phyloP scores from a whole-genome alignment of 2,113 vertebrate genomes.

The Heterocephalus glaber region DNA sequence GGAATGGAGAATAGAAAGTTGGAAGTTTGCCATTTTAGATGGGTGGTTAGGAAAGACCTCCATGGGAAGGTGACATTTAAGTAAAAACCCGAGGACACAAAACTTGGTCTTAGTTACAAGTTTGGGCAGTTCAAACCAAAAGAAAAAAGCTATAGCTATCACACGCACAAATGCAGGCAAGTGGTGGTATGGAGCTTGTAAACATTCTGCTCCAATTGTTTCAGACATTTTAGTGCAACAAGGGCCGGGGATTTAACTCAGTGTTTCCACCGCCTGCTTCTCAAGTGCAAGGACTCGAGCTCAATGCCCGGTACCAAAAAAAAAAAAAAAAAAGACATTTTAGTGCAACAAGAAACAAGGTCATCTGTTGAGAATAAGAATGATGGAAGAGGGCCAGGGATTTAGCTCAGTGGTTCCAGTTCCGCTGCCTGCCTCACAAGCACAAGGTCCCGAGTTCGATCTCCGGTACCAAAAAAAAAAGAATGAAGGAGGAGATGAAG shows the following conservation, averaged over 20 bases:
- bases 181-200: neutral
- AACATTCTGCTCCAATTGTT: neutral
- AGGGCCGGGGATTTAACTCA: too few relatives aligned
- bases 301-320: too few relatives aligned
- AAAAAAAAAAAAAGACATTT: too few relatives aligned
- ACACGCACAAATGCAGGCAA: neutral
- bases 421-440: too few relatives aligned
- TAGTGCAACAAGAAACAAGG: neutral
- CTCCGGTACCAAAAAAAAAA: too few relatives aligned
- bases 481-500: neutral
- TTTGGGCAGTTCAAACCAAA: neutral
- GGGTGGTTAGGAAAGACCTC: neutral
- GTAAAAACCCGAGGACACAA: neutral
- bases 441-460: too few relatives aligned
- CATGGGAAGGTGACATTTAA: neutral
- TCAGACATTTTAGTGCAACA: neutral
- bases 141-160: neutral
- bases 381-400: too few relatives aligned
- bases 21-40: neutral
- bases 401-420: too few relatives aligned
- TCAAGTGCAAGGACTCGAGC: too few relatives aligned
- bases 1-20: neutral
- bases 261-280: too few relatives aligned
- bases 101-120: neutral
- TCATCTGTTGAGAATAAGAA: neutral